These are phyloP conservation scores for Bellardia bayeri DNA, from an alignment of 2,888 invertebrate species.

Conservation along the genomic window DNA sequence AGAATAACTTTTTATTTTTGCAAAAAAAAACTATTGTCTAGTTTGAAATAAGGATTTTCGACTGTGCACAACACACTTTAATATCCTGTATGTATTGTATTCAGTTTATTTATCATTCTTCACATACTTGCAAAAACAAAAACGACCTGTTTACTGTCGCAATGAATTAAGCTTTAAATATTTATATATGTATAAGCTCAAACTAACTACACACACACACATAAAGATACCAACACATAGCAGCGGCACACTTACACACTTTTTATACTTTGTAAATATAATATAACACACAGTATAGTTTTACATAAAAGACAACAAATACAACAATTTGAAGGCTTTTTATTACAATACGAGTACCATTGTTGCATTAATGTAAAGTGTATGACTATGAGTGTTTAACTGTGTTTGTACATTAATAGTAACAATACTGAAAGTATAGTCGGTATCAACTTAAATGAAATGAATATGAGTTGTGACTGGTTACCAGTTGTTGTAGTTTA, in stretches of 20 bases:
- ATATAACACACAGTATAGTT: not conserved
- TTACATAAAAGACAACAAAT: conserved; percentile 20
- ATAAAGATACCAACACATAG: not conserved
- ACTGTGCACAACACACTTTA: conserved; percentile 1
- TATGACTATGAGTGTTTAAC: not conserved
- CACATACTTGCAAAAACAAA: not conserved
- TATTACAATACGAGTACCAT: conserved; percentile 26
- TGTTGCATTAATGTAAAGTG: conserved; percentile 30
- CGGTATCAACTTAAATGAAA: conserved; percentile 46
- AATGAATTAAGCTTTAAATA: conserved; percentile 64
- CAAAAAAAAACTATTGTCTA: not conserved
- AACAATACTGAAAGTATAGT: conserved; percentile 32
- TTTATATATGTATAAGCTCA: conserved; percentile 53
- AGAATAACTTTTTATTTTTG: not conserved
- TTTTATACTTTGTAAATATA: not conserved
- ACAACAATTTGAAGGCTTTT: conserved; percentile 51
- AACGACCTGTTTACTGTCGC: conserved; percentile 62
- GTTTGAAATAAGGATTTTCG: not conserved
- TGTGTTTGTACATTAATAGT: conserved; percentile 25
- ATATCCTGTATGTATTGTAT: conserved; percentile 30
- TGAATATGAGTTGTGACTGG: conserved; percentile 67
- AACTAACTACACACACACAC: conserved; percentile 18
- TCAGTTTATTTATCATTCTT: conserved; percentile 41
- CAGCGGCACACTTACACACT: not conserved
- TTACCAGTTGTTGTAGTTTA: conserved; percentile 76